Base-by-base conservation (phyloP, 1,140 invertebrate species). In the Drosophila pandora region DNA sequence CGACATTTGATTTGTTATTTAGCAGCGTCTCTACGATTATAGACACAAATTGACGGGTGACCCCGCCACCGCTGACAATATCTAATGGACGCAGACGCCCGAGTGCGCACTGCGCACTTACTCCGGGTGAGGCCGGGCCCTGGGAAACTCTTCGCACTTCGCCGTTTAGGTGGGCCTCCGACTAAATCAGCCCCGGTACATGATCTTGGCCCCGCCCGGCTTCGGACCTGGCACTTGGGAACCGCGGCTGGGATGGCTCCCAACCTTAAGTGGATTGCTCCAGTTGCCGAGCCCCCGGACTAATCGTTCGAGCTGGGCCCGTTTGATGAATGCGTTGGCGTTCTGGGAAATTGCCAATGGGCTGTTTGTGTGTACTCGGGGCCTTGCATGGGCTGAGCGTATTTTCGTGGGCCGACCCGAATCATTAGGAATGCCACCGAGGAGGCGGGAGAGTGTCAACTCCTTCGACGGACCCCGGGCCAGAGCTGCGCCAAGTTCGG, bases 321-420 rank as follows among this genome's bases (percentile, higher is more conserved):
- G 41, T 56, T 87, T 71, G 82, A 85, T 82, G 77, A 88, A 85
- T 85, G 82, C 82, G 78, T 85, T 85, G 82, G 82, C 82, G 82
- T 85, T 85, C 82, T 85, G 82, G 82, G 82, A 85, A 85, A 85
- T 88, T 85, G 82, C 82, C 69, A 81, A 81, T 81, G 82, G 50
- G 50, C 63, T 37, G 30, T 23, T 41, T 43, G 47, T 74, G 41
- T 75, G 22, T 9, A 55, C 37, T 55, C 53, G 53, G 8, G 53
- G 41, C 13, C 17, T 10, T 30, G 28, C 37, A 9, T 65, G 9
- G 9, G 32, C 65, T 65, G 55, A 41, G 25, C 25, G 25, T 28
- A 28, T 28, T 28, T 28, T 56, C 45, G 45, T 56, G 50, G 52
- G 69, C 65, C 63, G 63, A 69, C 54, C 65, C 21, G 48, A 64